Percentiles rank a stretch among this genome's conserved stretches.
Conservation (phyloP, 2,113 vertebrate species). For the Okapia johnstoni region DNA sequence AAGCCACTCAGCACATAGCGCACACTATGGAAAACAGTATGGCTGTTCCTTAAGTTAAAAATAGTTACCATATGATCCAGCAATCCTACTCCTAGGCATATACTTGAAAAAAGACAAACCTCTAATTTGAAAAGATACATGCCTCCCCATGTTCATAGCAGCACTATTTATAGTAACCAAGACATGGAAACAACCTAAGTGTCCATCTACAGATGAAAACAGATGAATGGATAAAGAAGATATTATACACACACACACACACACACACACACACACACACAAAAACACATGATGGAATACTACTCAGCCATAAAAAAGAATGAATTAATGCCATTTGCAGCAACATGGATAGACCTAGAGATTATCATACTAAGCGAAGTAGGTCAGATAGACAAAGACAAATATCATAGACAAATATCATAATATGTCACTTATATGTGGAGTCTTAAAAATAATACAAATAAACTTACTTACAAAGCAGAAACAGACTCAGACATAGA, state of each 20-base stretch:
- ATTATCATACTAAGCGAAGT: background rate
- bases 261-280: background rate
- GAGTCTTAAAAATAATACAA: background rate
- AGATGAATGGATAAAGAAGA: background rate
- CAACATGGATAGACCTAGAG: background rate
- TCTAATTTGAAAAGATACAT: background rate
- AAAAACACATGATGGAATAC: background rate
- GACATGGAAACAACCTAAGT: background rate
- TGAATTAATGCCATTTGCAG: background rate
- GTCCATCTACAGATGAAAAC: background rate
- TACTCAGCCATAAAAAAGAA: background rate
- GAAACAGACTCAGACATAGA: background rate
- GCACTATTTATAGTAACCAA: background rate
- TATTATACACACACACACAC: background rate
- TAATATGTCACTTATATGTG: background rate
- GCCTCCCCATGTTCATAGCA: background rate
- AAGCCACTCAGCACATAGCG: background rate
- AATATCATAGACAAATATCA: background rate
- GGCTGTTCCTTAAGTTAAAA: background rate
- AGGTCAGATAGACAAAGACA: background rate
- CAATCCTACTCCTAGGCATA: background rate
- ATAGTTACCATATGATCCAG: background rate
- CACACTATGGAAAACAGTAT: background rate
- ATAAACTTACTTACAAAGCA: background rate
- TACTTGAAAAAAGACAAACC: background rate